Evolutionary conservation across 2,113 vertebrate genomes (phyloP).

Genomic region (Sander lucioperca): DNA sequence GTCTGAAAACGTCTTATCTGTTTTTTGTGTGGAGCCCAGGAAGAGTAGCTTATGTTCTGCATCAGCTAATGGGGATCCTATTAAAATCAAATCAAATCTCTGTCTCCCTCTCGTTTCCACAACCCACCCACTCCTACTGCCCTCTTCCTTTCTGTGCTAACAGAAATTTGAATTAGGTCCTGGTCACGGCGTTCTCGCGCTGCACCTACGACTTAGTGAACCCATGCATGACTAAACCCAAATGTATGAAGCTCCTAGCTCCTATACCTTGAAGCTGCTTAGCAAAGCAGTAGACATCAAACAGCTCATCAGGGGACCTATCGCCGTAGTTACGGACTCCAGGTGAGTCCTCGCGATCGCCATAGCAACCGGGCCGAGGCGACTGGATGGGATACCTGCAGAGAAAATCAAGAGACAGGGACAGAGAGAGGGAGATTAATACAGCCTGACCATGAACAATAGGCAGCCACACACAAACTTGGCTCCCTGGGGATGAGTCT

Average conservation of each 20-base stretch:
- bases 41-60: no score
- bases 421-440: conserved; percentile 49
- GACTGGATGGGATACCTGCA: conserved; percentile 95
- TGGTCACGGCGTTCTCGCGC: conserved; percentile 26
- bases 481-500: conserved; percentile 41
- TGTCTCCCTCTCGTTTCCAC: not conserved
- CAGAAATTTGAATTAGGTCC: conserved; percentile 30
- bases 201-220: conserved; percentile 22
- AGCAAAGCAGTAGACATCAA: conserved; percentile 96
- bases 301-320: conserved; percentile 87
- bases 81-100: no score
- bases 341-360: conserved; percentile 93
- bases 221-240: conserved; percentile 55
- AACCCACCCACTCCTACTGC: not conserved
- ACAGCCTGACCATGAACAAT: conserved; percentile 25
- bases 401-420: conserved; percentile 24
- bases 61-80: no score
- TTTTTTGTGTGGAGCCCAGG: no score
- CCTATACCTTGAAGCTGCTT: conserved; percentile 87
- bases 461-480: conserved; percentile 42
- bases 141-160: conserved; percentile 20
- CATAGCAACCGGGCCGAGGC: conserved; percentile 96
- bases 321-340: conserved; percentile 95
- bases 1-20: no score
- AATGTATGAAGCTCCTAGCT: conserved; percentile 33